A percentile compares a stretch with the other conserved stretches of the same genome.
Evolutionary conservation across 1,140 invertebrate genomes (phyloP).

Genomic region (Saxidomus purpurata): DNA sequence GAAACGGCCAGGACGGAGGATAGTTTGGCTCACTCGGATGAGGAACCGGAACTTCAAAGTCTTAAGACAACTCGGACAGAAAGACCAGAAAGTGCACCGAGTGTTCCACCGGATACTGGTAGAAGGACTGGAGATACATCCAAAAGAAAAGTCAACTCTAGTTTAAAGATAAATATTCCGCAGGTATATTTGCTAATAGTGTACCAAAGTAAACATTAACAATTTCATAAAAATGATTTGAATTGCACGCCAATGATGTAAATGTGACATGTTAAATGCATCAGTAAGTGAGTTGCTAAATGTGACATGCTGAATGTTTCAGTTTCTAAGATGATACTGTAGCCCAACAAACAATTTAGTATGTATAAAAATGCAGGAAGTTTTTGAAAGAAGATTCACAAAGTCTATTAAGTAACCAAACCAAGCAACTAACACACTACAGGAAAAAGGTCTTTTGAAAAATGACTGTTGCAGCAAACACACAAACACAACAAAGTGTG

Average conservation of each 20-base stretch:
- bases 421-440: too few relatives aligned
- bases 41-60: conserved; percentile 54
- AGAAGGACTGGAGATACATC: background rate
- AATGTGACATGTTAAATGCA: background rate
- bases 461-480: too few relatives aligned
- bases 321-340: too few relatives aligned
- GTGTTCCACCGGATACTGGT: background rate
- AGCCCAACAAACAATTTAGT: too few relatives aligned
- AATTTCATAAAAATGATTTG: background rate
- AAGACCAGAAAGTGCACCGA: conserved; percentile 27
- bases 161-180: conserved; percentile 57
- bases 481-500: too few relatives aligned
- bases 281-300: background rate
- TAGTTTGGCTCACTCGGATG: conserved; percentile 43
- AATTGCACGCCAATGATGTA: background rate
- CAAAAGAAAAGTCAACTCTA: conserved; percentile 23
- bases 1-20: conserved; percentile 24
- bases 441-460: too few relatives aligned
- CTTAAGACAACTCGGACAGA: background rate
- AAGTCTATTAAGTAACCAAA: too few relatives aligned
- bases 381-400: too few relatives aligned
- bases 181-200: conserved; percentile 44
- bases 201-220: background rate
- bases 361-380: too few relatives aligned
- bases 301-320: too few relatives aligned